Conservation (phyloP, 2,797 vertebrate species). For the Sebastes minor region DNA sequence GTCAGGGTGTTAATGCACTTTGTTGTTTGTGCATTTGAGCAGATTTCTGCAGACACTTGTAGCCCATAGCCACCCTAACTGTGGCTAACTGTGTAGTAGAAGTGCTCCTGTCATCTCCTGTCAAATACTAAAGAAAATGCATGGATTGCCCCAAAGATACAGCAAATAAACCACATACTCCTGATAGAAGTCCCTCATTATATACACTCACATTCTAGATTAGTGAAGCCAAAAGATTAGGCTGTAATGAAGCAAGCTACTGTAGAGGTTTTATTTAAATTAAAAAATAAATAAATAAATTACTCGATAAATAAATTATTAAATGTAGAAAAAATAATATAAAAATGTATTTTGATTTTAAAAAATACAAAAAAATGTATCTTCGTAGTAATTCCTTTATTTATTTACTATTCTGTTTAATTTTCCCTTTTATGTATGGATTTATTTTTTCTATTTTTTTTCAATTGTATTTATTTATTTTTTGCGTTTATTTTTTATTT, state of each 20-base stretch:
- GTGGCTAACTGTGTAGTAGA: background rate
- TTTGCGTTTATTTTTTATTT: no score
- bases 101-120: conserved; percentile 6
- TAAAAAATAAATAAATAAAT: no score
- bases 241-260: conserved; percentile 13
- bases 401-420: no score
- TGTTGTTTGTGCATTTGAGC: background rate
- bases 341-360: no score
- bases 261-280: background rate
- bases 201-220: conserved; percentile 23
- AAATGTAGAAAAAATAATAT: no score
- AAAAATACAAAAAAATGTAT: no score
- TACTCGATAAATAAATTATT: no score
- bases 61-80: conserved; percentile 27
- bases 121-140: background rate
- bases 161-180: background rate
- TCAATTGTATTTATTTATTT: no score
- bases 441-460: no score
- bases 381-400: no score
- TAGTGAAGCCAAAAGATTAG: conserved; percentile 35
- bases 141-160: background rate
- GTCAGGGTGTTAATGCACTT: background rate
- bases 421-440: no score
- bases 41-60: background rate
- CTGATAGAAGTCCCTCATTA: background rate